These are phyloP conservation scores for Tanytarsus gracilentus DNA, from an alignment of 2,888 invertebrate species.

Conservation along the genomic window DNA sequence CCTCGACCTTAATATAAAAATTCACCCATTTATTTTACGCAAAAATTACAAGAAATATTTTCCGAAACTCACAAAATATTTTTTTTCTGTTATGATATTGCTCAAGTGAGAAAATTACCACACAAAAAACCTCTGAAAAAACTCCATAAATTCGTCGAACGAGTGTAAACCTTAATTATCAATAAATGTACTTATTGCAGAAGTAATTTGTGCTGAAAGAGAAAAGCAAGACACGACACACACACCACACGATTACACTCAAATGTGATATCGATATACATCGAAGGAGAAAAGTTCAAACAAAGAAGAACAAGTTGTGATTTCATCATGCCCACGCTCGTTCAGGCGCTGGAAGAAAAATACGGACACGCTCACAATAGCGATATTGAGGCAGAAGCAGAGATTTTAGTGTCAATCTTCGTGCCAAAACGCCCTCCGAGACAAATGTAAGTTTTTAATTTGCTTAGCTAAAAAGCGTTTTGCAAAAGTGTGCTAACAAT, in stretches of 20 bases:
- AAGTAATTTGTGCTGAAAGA: too few species aligned
- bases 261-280: conserved; percentile 26
- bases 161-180: neutral
- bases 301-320: neutral
- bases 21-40: too few species aligned
- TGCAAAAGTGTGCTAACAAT: too few species aligned
- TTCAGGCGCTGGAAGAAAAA: conserved; percentile 83
- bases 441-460: conserved; percentile 36
- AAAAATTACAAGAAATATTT: neutral
- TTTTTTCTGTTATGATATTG: neutral
- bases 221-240: neutral
- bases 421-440: conserved; percentile 75
- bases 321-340: conserved; percentile 66
- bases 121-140: neutral
- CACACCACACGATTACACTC: neutral
- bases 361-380: conserved; percentile 55
- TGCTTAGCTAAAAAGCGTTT: too few species aligned
- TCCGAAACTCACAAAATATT: neutral
- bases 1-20: neutral
- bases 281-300: conserved; percentile 5
- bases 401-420: conserved; percentile 64
- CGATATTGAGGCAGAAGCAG: conserved; percentile 43
- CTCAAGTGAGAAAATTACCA: conserved; percentile 4
- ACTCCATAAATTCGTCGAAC: neutral
- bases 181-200: neutral